A percentile compares a stretch with the other conserved stretches of the same genome.
These are phyloP conservation scores for Linurgus olivaceus DNA, from an alignment of 2,797 vertebrate species.

Conservation along the genomic window DNA sequence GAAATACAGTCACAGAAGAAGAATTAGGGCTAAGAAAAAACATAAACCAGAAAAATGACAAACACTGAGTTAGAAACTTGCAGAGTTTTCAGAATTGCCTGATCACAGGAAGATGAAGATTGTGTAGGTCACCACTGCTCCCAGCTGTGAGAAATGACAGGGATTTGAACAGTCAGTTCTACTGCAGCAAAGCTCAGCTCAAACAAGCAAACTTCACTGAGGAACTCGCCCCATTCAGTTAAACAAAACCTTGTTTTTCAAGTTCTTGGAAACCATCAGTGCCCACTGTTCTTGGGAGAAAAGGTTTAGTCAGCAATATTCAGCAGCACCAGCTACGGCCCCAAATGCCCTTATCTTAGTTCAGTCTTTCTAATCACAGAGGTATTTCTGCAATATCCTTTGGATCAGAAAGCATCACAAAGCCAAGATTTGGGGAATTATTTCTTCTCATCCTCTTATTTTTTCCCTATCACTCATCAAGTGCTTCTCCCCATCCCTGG, in stretches of 20 bases:
- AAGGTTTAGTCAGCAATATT: neutral
- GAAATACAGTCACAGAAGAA: neutral
- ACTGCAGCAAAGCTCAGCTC: neutral
- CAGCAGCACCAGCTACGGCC: neutral
- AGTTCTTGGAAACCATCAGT: neutral
- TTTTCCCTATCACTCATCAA: neutral
- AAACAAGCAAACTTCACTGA: neutral
- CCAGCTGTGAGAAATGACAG: neutral
- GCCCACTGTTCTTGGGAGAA: neutral
- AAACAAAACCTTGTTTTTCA: neutral
- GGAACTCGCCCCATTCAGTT: neutral
- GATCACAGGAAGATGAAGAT: neutral
- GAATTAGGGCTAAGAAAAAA: neutral
- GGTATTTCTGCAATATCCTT: neutral
- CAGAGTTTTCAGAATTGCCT: neutral
- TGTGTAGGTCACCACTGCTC: neutral
- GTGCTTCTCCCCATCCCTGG: neutral
- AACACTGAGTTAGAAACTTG: neutral
- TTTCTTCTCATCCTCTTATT: neutral
- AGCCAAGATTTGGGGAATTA: neutral
- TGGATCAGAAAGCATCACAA: neutral
- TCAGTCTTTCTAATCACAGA: neutral
- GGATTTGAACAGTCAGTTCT: neutral
- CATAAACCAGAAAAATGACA: neutral
- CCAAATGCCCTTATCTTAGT: neutral